phyloP scores from a whole-genome alignment of 2,113 vertebrate species.

The Phyllostomus hastatus region DNA sequence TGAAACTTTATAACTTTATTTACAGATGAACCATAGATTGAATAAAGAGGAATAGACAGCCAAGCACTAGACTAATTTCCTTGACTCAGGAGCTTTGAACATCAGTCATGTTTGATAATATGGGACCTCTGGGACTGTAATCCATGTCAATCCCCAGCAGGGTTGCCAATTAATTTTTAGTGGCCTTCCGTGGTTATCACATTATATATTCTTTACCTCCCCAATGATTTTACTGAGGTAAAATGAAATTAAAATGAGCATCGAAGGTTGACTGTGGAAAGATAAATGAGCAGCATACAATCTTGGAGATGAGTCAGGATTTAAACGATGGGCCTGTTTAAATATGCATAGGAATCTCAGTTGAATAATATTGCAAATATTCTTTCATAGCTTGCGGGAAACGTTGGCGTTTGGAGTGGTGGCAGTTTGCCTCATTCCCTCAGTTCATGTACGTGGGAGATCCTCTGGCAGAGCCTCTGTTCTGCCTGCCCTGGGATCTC shows the following conservation, averaged over 20 bases:
- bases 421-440: background rate
- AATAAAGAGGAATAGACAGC: background rate
- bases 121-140: background rate
- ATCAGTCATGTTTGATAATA: background rate
- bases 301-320: background rate
- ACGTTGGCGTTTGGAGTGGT: background rate
- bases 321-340: background rate
- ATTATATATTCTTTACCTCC: background rate
- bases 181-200: background rate
- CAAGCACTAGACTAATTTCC: background rate
- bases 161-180: background rate
- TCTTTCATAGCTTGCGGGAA: background rate
- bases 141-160: background rate
- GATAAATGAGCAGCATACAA: background rate
- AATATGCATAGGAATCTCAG: background rate
- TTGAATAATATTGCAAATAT: background rate
- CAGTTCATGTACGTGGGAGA: rapidly evolving
- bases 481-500: background rate
- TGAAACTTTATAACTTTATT: background rate
- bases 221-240: background rate
- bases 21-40: background rate
- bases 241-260: background rate
- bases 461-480: background rate
- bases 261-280: background rate
- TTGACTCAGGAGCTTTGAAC: background rate